Evolutionary conservation across 2,888 invertebrate genomes (phyloP), one percentile per base, ranked within the genome.

Genomic region (Ichneumoninae sp.): DNA sequence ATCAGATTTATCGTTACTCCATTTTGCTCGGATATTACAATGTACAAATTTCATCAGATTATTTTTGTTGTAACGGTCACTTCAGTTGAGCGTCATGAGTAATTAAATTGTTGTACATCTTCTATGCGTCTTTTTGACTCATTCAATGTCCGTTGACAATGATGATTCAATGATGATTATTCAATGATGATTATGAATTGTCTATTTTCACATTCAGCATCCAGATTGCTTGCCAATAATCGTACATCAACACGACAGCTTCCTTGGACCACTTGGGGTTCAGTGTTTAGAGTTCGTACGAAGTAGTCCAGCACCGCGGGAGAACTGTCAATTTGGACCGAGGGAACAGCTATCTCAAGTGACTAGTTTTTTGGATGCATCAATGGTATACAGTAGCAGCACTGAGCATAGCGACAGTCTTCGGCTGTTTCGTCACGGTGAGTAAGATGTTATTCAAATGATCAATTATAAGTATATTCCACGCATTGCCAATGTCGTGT

Each of bases 321-420:
- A 97, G 65, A 96, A 97, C 92, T 98, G 98, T 91, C 95, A 96
- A 7, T 94, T 98, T 16, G 98, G 98, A 10, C 97, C 97, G 95
- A 95, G 98, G 1, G 98, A 98, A 90, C 98, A 98, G 93, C 96
- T 98, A 81, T 97, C 98, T 92, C 98, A 98, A 92, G 96, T 97
- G 3, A 97, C 98, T 0, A 96, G 97, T 0, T 98, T 95, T 91
- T 95, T 98, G 7, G 98, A 98, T 88, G 98, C 96, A 0, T 98
- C 98, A 0, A 96, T 96, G 36, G 95, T 98, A 5, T 98, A 98
- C 91, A 97, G 97, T 57, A 97, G 97, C 90, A 96, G 96, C 16
- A 95, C 96, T 3, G 94, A 96, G 69, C 96, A 96, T 74, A 96
- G 97, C 0, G 96, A 10, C 5, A 40, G 40, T 40, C 40, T 40